A percentile compares a stretch with the other conserved stretches of the same genome.
Conservation (phyloP, 2,113 vertebrate genomes). For the Hyperopisus bebe region DNA sequence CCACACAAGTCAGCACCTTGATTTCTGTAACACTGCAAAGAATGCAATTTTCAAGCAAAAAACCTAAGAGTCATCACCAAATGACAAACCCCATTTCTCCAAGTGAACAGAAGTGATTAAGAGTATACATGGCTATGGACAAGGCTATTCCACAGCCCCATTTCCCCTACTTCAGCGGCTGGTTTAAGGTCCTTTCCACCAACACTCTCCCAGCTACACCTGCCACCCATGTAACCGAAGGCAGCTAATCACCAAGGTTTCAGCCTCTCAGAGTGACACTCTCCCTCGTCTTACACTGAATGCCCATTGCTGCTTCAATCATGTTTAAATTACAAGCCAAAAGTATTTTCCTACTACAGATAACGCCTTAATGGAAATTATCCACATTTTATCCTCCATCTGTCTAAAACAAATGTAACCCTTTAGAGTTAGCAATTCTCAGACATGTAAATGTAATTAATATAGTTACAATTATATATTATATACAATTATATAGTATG, state of each 20-base stretch:
- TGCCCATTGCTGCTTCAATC: neutral
- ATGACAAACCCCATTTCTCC: neutral
- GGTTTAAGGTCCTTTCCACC: neutral
- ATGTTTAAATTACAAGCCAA: neutral
- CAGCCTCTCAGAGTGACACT: neutral
- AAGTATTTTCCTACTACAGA: neutral
- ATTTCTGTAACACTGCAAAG: neutral
- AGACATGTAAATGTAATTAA: neutral
- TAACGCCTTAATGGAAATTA: neutral
- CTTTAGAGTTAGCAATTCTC: neutral
- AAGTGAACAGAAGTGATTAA: neutral
- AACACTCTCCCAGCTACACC: neutral
- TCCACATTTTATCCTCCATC: neutral
- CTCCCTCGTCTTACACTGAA: neutral
- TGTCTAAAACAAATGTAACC: neutral
- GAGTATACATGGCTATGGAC: neutral
- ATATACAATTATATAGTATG: neutral
- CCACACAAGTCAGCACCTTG: neutral
- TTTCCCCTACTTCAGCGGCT: neutral
- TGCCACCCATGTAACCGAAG: neutral
- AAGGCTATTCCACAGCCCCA: neutral
- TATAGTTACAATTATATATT: neutral
- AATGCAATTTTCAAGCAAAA: neutral
- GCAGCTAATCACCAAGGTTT: neutral
- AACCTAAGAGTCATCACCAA: neutral